Conservation (phyloP, 2,113 vertebrate genomes). For the Pygoscelis antarcticus region DNA sequence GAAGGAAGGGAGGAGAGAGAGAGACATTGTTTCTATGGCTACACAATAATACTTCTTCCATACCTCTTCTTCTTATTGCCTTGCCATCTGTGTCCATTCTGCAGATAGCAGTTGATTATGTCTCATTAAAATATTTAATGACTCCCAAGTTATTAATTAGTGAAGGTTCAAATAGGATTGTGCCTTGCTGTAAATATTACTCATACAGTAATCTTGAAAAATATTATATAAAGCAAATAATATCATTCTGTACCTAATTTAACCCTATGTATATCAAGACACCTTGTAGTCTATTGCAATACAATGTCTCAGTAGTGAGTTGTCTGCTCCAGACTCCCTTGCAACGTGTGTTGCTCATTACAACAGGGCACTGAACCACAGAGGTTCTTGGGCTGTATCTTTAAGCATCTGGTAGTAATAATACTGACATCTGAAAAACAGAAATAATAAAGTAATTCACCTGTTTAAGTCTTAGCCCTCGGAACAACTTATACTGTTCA, state of each 20-base stretch:
- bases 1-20: neutral
- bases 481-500: neutral
- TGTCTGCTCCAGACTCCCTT: neutral
- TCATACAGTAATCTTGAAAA: neutral
- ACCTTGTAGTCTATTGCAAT: neutral
- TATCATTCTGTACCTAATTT: neutral
- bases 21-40: conserved; percentile 53
- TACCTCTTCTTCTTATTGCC: neutral
- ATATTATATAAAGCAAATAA: neutral
- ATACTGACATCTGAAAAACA: neutral
- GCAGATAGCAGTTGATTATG: conserved; percentile 12
- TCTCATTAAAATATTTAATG: conserved; percentile 60
- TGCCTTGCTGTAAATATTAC: neutral
- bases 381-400: neutral
- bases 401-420: neutral
- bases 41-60: conserved; percentile 27
- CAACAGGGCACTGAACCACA: neutral
- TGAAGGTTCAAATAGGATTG: neutral
- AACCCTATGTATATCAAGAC: neutral
- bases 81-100: conserved; percentile 44
- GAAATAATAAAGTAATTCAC: neutral
- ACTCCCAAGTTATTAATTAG: conserved; percentile 33
- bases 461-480: neutral
- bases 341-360: neutral
- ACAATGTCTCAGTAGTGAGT: neutral